Conservation (phyloP, 2,797 vertebrate genomes). For the Peromyscus nudipes region DNA sequence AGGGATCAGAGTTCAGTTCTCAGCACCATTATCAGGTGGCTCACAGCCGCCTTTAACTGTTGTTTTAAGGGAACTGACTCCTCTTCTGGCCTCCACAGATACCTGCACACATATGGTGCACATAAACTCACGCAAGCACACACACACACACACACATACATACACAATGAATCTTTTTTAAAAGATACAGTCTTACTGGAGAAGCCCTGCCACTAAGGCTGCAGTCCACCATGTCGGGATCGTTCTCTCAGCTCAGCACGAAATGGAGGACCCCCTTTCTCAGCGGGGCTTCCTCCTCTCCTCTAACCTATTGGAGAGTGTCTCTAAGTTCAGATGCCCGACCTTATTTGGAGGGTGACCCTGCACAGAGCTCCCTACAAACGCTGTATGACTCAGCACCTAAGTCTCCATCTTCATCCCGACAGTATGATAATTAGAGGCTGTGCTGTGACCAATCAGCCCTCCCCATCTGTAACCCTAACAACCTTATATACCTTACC, state of each 20-base stretch:
- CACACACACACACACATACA: neutral
- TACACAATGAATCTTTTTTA: neutral
- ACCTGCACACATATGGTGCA: neutral
- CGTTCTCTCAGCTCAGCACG: neutral
- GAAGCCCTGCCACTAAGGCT: neutral
- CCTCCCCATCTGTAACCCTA: neutral
- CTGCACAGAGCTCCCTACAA: neutral
- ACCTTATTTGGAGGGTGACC: neutral
- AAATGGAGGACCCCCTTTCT: neutral
- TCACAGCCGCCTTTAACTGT: neutral
- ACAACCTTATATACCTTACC: no score
- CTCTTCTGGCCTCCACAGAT: neutral
- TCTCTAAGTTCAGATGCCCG: neutral
- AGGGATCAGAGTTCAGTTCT: no score
- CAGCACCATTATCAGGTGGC: neutral
- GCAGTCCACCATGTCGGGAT: neutral
- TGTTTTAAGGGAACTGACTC: neutral
- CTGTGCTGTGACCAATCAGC: neutral
- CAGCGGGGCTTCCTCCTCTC: neutral
- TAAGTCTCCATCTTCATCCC: neutral
- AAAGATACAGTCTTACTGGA: neutral
- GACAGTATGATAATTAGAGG: neutral
- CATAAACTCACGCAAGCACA: neutral
- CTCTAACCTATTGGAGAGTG: neutral
- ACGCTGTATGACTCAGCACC: neutral